These are phyloP conservation scores for Rhodophaea formosa DNA, from an alignment of 2,888 invertebrate species.

Conservation along the genomic window DNA sequence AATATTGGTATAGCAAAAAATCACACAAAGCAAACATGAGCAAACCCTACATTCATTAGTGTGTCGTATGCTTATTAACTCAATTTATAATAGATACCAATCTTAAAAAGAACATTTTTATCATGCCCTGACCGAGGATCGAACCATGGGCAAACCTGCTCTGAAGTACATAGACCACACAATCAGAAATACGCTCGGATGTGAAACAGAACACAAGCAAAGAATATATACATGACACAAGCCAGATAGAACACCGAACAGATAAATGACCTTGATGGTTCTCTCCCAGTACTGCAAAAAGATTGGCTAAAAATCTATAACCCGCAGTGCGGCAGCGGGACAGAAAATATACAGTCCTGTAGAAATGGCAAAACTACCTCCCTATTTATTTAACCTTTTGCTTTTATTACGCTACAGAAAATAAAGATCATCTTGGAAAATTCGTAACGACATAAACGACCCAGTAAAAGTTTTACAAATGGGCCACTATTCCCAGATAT, in stretches of 20 bases:
- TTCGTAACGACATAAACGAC: constrained; percentile 1
- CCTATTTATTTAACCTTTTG: neutral
- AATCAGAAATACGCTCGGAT: neutral
- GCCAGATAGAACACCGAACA: neutral
- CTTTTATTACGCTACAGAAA: constrained; percentile 2
- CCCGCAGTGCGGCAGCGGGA: constrained; percentile 6
- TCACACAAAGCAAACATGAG: no score
- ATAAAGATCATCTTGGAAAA: neutral
- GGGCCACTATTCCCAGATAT: constrained; percentile 13
- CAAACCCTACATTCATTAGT: no score
- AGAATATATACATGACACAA: no score
- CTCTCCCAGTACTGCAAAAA: neutral
- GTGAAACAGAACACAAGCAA: no score
- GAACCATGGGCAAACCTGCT: no score
- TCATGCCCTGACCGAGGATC: no score
- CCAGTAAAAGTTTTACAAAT: constrained; percentile 10
- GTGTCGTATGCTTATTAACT: no score
- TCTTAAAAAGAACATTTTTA: no score
- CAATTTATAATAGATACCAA: no score
- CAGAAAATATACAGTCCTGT: constrained; percentile 1
- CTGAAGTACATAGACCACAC: neutral
- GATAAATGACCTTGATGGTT: neutral
- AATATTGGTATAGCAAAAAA: no score
- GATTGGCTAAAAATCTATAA: constrained; percentile 7
- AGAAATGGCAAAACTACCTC: neutral